phyloP scores from a whole-genome alignment of 1,140 invertebrate genomes.

The Danaus plexippus region DNA sequence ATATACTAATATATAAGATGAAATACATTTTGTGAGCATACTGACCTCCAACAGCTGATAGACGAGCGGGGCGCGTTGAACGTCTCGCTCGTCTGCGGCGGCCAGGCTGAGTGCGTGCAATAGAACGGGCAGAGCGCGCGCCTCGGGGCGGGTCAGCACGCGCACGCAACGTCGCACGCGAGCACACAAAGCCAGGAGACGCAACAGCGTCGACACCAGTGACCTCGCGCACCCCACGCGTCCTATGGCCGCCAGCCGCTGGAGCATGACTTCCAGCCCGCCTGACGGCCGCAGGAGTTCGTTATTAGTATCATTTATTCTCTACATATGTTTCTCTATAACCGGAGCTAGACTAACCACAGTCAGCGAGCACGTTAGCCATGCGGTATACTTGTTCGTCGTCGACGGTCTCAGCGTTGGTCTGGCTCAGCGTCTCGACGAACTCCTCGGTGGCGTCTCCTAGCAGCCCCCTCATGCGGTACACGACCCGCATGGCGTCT shows the following conservation, averaged over 20 bases:
- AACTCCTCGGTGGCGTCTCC: conserved; percentile 99
- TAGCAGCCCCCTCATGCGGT: conserved; percentile 95
- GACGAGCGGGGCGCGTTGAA: conserved; percentile 55
- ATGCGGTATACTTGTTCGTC: conserved; percentile 92
- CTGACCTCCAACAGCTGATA: conserved; percentile 62
- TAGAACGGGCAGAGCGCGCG: conserved; percentile 62
- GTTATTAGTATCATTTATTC: neutral
- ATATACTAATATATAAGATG: neutral
- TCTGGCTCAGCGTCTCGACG: conserved; percentile 92
- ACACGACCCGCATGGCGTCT: conserved; percentile 98
- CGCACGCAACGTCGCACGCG: conserved; percentile 67
- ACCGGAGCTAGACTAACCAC: conserved; percentile 39
- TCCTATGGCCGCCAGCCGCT: conserved; percentile 75
- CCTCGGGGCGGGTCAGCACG: conserved; percentile 58
- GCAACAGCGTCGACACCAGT: conserved; percentile 57
- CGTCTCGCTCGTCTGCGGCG: conserved; percentile 55
- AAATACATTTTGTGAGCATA: neutral
- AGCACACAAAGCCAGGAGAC: conserved; percentile 59
- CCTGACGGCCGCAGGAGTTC: conserved; percentile 67
- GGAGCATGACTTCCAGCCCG: conserved; percentile 87
- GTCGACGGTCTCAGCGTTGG: conserved; percentile 91
- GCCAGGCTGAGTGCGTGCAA: conserved; percentile 65
- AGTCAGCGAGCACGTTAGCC: conserved; percentile 74
- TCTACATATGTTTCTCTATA: neutral
- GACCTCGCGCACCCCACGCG: conserved; percentile 63